These are phyloP conservation scores for Cryptomyrus ogoouensis DNA, from an alignment of 2,113 vertebrate genomes.

Conservation along the genomic window DNA sequence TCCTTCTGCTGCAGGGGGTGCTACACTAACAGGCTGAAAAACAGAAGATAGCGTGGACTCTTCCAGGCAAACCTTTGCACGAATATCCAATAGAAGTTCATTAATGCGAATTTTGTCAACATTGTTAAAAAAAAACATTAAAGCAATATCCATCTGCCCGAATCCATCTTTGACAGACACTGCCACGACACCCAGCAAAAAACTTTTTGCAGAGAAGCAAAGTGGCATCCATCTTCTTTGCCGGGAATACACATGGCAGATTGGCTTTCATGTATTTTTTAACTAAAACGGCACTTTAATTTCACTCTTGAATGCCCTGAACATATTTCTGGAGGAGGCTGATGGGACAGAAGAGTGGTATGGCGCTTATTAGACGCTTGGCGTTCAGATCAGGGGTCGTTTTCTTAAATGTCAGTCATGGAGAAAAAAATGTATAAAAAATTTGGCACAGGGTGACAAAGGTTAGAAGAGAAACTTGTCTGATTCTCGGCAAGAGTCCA, in stretches of 20 bases:
- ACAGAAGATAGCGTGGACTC: neutral
- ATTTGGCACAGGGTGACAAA: neutral
- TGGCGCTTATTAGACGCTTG: neutral
- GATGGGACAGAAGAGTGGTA: neutral
- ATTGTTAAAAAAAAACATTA: neutral
- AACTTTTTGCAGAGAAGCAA: neutral
- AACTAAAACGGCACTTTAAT: conserved; percentile 18
- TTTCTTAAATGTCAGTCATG: neutral
- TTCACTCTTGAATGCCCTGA: conserved; percentile 17
- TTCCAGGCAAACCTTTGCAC: neutral
- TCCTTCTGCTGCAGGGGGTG: neutral
- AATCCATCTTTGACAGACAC: neutral
- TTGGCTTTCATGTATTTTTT: conserved; percentile 16
- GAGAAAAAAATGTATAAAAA: neutral
- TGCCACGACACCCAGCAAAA: neutral
- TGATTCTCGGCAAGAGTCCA: neutral
- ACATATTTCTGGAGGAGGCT: conserved; percentile 9
- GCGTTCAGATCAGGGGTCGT: neutral
- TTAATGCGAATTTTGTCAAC: neutral
- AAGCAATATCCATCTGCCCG: neutral
- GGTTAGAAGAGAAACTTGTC: neutral
- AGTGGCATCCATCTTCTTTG: neutral
- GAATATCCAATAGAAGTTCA: neutral
- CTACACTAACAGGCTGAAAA: neutral
- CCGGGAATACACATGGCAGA: neutral